phyloP scores from a whole-genome alignment of 2,888 invertebrate species.

The Phlogophora meticulosa region DNA sequence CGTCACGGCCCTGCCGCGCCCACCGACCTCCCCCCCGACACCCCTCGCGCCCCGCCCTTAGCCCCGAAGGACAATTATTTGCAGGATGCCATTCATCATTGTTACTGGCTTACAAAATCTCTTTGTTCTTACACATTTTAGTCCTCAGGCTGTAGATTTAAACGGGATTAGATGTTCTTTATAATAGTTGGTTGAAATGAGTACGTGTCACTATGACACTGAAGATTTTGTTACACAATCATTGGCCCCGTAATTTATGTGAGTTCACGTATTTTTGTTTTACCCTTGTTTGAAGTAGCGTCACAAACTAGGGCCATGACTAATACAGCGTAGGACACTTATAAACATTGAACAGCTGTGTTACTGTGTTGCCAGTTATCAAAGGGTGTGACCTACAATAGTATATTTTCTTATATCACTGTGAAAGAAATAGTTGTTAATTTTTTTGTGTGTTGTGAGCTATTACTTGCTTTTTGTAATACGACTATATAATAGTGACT shows the following conservation, averaged over 20 bases:
- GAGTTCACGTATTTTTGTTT: conserved; percentile 50
- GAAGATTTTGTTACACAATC: conserved; percentile 26
- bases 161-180: conserved; percentile 60
- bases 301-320: conserved; percentile 32
- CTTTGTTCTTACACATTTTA: conserved; percentile 71
- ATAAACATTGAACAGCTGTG: conserved; percentile 61
- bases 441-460: no score
- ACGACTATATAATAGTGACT: no score
- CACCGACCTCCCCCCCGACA: conserved; percentile 60
- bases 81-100: conserved; percentile 86
- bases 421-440: no score
- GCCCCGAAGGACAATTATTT: conserved; percentile 83
- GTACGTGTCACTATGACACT: conserved; percentile 49
- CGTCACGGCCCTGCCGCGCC: conserved; percentile 84
- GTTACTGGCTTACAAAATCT: conserved; percentile 73
- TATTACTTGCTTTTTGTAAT: no score
- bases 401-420: conserved; percentile 13
- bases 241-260: conserved; percentile 45
- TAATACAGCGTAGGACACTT: conserved; percentile 47
- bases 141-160: conserved; percentile 60
- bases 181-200: conserved; percentile 55
- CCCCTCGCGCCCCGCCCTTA: conserved; percentile 68
- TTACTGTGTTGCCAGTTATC: conserved; percentile 49
- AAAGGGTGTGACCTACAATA: conserved; percentile 47
- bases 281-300: conserved; percentile 32